A percentile compares a stretch with the other conserved stretches of the same genome.
Evolutionary conservation across 2,888 invertebrate genomes (phyloP).

Genomic region (Dasypolia templi): DNA sequence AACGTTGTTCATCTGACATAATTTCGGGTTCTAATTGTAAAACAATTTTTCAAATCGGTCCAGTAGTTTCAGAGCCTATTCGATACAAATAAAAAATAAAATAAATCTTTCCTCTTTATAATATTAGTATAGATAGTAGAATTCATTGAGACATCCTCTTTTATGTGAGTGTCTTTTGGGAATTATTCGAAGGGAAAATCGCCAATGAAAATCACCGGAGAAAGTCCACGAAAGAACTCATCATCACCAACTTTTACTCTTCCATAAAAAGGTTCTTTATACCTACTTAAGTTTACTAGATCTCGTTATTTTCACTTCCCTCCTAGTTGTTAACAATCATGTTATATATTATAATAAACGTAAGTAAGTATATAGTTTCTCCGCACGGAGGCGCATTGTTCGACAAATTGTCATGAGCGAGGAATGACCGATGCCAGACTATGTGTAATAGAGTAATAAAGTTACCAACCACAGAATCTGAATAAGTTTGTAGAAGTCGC

Average conservation of each 20-base stretch:
- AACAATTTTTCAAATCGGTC: too few relatives aligned
- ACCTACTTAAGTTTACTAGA: not conserved
- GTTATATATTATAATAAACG: constrained; percentile 3
- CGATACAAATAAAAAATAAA: too few relatives aligned
- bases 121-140: too few relatives aligned
- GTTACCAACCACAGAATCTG: constrained; percentile 7
- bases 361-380: constrained; percentile 23
- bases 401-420: constrained; percentile 41
- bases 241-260: not conserved
- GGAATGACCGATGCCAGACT: constrained; percentile 42
- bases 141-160: too few relatives aligned
- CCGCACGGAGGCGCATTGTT: constrained; percentile 53
- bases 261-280: not conserved
- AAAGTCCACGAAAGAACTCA: not conserved
- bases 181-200: not conserved
- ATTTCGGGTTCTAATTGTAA: too few relatives aligned
- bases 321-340: constrained; percentile 13
- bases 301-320: constrained; percentile 32
- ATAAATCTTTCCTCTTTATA: too few relatives aligned
- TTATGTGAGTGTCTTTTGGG: too few relatives aligned
- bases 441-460: constrained; percentile 22
- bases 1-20: too few relatives aligned
- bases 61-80: too few relatives aligned
- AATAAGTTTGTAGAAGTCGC: constrained; percentile 19
- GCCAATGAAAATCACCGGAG: not conserved